phyloP scores from a whole-genome alignment of 2,113 vertebrate genomes.

The Tyto alba region DNA sequence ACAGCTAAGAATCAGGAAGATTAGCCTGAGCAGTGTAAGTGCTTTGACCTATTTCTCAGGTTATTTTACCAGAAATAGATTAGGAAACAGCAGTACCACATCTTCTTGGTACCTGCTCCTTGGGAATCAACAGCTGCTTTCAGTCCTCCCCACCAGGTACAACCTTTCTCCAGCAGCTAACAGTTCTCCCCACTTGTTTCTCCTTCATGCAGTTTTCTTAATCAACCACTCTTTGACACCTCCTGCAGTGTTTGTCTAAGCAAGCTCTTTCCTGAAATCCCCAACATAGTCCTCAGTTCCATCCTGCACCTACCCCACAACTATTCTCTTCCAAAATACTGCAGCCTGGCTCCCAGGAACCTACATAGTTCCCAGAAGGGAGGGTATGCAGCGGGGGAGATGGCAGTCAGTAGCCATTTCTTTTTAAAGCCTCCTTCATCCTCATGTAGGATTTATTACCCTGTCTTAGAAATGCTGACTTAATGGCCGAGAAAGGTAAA shows the following conservation, averaged over 20 bases:
- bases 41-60: background rate
- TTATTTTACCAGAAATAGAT: background rate
- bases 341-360: background rate
- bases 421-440: constrained; percentile 2
- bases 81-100: background rate
- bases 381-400: background rate
- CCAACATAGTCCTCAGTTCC: background rate
- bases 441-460: background rate
- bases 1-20: background rate
- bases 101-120: background rate
- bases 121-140: background rate
- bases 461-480: background rate
- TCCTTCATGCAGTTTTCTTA: background rate
- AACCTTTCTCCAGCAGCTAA: background rate
- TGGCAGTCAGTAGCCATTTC: background rate
- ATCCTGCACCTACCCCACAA: background rate
- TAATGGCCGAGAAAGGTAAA: background rate
- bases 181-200: background rate
- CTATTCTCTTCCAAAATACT: background rate
- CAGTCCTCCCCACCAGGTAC: background rate
- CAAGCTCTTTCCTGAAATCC: background rate
- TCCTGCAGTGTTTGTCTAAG: background rate
- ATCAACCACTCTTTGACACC: background rate
- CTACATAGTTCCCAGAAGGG: background rate
- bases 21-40: background rate